Conservation (phyloP, 2,797 vertebrate genomes). For the Sphaeramia orbicularis region DNA sequence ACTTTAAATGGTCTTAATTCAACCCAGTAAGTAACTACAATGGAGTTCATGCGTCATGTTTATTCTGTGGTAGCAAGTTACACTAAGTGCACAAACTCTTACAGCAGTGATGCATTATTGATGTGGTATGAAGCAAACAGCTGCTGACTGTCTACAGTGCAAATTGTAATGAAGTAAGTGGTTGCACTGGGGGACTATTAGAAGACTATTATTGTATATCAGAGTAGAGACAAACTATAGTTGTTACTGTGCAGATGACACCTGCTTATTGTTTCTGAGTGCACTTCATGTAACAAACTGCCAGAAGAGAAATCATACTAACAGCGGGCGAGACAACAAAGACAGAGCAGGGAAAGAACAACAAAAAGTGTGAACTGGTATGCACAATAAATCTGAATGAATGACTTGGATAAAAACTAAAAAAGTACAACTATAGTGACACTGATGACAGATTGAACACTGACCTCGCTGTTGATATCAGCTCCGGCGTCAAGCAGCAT, state of each 20-base stretch:
- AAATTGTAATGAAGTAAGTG: conserved; percentile 39
- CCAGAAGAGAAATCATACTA: conserved; percentile 61
- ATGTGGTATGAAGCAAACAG: conserved; percentile 36
- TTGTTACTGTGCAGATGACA: conserved; percentile 24
- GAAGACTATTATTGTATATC: conserved; percentile 26
- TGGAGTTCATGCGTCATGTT: conserved; percentile 42
- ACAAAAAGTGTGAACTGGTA: conserved; percentile 44
- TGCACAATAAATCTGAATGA: conserved; percentile 53
- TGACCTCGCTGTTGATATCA: conserved; percentile 97
- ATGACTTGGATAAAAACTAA: conserved; percentile 29
- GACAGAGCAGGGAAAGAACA: conserved; percentile 23
- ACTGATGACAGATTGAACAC: conserved; percentile 46
- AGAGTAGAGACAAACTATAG: conserved; percentile 15
- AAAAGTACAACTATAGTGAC: conserved; percentile 14
- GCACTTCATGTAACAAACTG: conserved; percentile 68
- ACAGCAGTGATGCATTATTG: conserved; percentile 36
- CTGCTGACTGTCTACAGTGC: conserved; percentile 23
- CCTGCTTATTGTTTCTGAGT: conserved; percentile 42
- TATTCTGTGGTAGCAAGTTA: conserved; percentile 43
- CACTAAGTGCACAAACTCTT: conserved; percentile 60
- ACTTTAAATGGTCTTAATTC: neutral
- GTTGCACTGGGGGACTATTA: conserved; percentile 15
- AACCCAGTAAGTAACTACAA: conserved; percentile 21
- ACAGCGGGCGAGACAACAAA: conserved; percentile 56
- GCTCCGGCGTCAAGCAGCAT: conserved; percentile 98